Base-by-base conservation (phyloP, 2,797 vertebrate species). In the Platalea minor region DNA sequence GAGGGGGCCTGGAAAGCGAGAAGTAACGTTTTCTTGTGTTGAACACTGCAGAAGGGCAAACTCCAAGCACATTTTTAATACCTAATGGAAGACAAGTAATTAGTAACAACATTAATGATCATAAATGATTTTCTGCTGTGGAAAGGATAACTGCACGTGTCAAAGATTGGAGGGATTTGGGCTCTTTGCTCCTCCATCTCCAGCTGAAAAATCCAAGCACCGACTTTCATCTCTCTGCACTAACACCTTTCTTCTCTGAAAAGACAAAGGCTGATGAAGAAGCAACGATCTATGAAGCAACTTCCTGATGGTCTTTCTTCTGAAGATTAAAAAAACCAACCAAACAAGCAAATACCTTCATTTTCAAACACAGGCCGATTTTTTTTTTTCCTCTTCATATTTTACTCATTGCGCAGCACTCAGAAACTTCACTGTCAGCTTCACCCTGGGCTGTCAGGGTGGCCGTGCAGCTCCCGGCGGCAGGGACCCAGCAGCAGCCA, bases 381-480 rank as follows among this genome's bases (percentile, higher is more conserved):
- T 35, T 46, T 37, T 51, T 51, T 33, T 33, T 9, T 7, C 2
- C 48, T 67, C 45, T 78, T 91, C 23, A 3, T 35, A 64, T 59
- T 69, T 80, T 48, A 37, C 45, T 78, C 28, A 11, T n/a, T 41
- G 39, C 37, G 39, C 2, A 3, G 48, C 61, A 82, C 41, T 69
- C 61, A 67, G 56, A 77, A 75, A 29, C 39, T 35, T 70, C 33
- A 5, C 15, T 59, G 68, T 18, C 5, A 2, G 33, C 45, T 68
- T 48, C 28, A 57, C 43, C 35, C 56, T 0, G 0, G n/a, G 18
- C n/a, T 35, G 37, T 43, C 11, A 2, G 43, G n/a, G 48, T 3
- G 4, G 64, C 1, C 2, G 33, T 28, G 45, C 0, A 2, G 18
- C 33, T 43, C 1, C 26, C 1, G 0, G 16, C 0, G 2, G 15